Evolutionary conservation across 2,888 invertebrate species (phyloP).

Genomic region (Orthosia cruda): DNA sequence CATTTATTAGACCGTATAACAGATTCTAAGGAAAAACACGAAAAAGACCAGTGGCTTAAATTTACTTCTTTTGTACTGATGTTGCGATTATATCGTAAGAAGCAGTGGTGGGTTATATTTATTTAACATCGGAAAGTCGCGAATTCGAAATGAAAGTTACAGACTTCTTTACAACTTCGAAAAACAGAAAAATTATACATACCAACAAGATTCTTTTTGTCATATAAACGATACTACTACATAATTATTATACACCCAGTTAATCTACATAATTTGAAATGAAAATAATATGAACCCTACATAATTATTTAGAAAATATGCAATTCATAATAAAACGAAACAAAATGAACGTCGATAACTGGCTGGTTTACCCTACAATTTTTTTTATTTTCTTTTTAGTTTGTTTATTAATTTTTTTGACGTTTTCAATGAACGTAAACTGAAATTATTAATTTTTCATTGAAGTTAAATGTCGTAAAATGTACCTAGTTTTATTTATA

Average conservation of each 20-base stretch:
- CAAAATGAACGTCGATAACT: neutral
- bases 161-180: neutral
- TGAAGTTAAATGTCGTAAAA: too few relatives aligned
- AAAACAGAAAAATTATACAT: neutral
- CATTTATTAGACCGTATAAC: constrained; percentile 17
- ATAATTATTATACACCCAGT: too few relatives aligned
- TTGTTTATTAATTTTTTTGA: too few relatives aligned
- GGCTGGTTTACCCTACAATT: constrained; percentile 2
- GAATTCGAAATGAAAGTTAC: neutral
- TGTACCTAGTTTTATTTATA: too few relatives aligned
- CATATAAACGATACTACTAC: too few relatives aligned
- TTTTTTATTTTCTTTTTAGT: too few relatives aligned
- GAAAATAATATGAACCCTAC: neutral
- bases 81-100: constrained; percentile 4
- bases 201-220: neutral
- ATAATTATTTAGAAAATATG: neutral
- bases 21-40: constrained; percentile 2
- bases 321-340: neutral
- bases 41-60: neutral
- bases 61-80: constrained; percentile 1
- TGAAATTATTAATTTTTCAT: too few relatives aligned
- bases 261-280: neutral
- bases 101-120: neutral
- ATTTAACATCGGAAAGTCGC: constrained; percentile 13
- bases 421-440: too few relatives aligned